Percentiles rank a stretch among this genome's conserved stretches.
phyloP scores from a whole-genome alignment of 2,797 vertebrate species.

The Lacerta bilineata region DNA sequence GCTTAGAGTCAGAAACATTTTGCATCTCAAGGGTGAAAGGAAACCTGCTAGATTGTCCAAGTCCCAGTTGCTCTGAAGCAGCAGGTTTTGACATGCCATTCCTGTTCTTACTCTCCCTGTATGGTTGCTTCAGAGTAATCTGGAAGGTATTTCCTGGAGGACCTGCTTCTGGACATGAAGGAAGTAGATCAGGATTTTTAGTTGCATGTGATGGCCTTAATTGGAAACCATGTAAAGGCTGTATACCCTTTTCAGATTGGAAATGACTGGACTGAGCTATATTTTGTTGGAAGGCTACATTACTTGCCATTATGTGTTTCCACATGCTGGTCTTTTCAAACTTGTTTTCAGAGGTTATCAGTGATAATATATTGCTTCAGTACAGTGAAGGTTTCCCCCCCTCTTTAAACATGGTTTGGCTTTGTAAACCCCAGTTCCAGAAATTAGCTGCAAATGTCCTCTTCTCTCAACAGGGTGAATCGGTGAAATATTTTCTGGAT shows the following conservation, averaged over 20 bases:
- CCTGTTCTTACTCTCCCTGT: background rate
- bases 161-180: background rate
- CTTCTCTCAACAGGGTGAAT: slow-evolving; percentile 88
- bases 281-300: background rate
- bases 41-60: too few relatives aligned
- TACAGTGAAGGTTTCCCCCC: too few relatives aligned
- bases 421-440: background rate
- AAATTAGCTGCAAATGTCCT: slow-evolving; percentile 21
- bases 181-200: slow-evolving; percentile 1
- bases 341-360: background rate
- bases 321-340: background rate
- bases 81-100: too few relatives aligned
- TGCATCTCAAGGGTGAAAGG: too few relatives aligned
- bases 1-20: background rate
- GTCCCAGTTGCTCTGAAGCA: background rate
- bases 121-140: background rate
- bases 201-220: slow-evolving; percentile 35
- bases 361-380: background rate
- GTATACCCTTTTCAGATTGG: background rate
- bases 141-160: background rate
- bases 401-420: background rate
- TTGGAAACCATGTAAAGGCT: slow-evolving; percentile 34
- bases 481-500: slow-evolving; percentile 98
- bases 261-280: background rate
- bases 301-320: background rate